Percentiles rank a stretch among this genome's conserved stretches.
Conservation (phyloP, 2,888 invertebrate genomes). For the Cinara cedri region DNA sequence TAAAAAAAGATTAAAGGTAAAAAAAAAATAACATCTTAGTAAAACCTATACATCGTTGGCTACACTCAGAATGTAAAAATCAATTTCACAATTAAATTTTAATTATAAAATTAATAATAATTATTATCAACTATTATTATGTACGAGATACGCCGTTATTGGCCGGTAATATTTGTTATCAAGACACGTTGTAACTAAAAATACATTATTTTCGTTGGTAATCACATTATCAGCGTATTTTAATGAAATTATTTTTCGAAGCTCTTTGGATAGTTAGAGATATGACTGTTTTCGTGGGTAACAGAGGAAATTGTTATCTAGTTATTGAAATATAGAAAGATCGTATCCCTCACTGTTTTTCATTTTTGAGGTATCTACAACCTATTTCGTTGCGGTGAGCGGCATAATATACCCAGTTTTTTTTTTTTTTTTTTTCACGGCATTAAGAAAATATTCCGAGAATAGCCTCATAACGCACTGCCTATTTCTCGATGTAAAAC, state of each 20-base stretch:
- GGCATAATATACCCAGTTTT: too few species aligned
- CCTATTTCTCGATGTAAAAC: too few species aligned
- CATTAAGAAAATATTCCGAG: too few species aligned
- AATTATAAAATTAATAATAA: background rate
- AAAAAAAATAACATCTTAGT: too few species aligned
- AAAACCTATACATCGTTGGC: too few species aligned
- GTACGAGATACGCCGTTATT: background rate
- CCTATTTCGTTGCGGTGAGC: background rate
- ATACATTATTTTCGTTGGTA: background rate
- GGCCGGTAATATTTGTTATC: background rate
- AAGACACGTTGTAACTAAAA: background rate
- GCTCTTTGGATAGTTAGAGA: background rate
- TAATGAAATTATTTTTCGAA: background rate
- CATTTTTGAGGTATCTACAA: too few species aligned
- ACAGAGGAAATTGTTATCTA: background rate
- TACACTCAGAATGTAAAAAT: too few species aligned
- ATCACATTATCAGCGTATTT: background rate
- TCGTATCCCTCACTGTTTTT: too few species aligned
- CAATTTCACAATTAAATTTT: background rate
- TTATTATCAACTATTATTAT: background rate
- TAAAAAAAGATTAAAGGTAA: too few species aligned
- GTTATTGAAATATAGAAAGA: background rate
- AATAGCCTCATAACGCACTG: too few species aligned
- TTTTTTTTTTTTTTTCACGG: too few species aligned
- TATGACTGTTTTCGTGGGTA: background rate